Base-by-base conservation (phyloP, 2,113 vertebrate genomes). In the Poicephalus meyeri region DNA sequence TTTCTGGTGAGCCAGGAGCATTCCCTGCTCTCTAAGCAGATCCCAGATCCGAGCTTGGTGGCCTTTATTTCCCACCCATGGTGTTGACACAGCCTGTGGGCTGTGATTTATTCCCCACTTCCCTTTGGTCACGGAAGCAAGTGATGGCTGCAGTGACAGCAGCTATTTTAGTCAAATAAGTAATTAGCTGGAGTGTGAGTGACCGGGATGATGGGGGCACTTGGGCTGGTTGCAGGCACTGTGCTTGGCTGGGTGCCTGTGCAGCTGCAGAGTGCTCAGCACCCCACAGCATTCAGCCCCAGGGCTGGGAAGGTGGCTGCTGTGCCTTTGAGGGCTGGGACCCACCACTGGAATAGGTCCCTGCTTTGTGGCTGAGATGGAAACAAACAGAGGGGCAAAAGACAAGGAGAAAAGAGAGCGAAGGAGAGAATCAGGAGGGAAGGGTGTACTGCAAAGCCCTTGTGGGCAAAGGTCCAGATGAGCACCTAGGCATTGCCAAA, bases 121-220 rank as follows among this genome's bases (percentile, higher is more conserved):
- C 65, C 82, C 42, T 71, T 88, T 1, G 18, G 76, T 90, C 61
- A 73, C 3, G 6, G 29, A 66, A 95, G 79, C 66, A 37, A 42
- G 20, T 18, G 69, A 95, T 33, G 83, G 80, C 82, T 81, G 88
- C 61, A 35, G 68, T 58, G 81, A 73, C 85, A 86, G 91, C 85
- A 86, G 86, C 86, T 95, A 71, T 90, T 96, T 91, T 71, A 96
- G 87, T 84, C 86, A 83, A 80, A 74, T 79, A 63, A 90, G 56
- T 84, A 86, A 95, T 96, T 90, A 95, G 58, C 29, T 60, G 56
- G 72, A 80, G 82, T 71, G 86, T 52, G 72, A 90, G 71, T 66
- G 82, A 81, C 69, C 18, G 0, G 23, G 69, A 60, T 28, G 88
- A 68, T 42, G 61, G 73, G 85, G 76, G 33, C 82, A 86, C 88